A percentile compares a stretch with the other conserved stretches of the same genome.
Evolutionary conservation across 2,113 vertebrate genomes (phyloP).

Genomic region (Promerops cafer): DNA sequence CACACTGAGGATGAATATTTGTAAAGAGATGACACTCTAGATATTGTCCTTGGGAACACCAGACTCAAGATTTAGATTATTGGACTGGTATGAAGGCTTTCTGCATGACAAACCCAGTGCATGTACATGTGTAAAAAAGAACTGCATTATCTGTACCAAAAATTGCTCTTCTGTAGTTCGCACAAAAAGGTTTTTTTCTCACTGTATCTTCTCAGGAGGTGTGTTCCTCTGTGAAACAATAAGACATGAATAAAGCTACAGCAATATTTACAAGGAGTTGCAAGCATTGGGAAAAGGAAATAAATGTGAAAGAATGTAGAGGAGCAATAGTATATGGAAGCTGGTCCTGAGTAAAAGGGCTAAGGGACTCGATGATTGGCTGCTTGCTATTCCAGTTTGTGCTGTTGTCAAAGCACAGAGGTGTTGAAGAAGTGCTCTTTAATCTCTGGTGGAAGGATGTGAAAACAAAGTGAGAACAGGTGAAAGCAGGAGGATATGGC

Average conservation of each 20-base stretch:
- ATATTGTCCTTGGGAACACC: background rate
- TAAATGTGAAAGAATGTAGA: background rate
- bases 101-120: background rate
- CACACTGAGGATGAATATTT: background rate
- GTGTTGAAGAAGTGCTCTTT: background rate
- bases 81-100: background rate
- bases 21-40: background rate
- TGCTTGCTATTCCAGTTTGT: background rate
- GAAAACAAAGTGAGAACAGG: background rate
- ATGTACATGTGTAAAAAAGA: background rate
- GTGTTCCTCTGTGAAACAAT: background rate
- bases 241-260: background rate
- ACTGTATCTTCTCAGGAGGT: background rate
- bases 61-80: background rate
- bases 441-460: background rate
- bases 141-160: background rate
- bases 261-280: background rate
- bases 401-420: background rate
- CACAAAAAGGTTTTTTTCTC: background rate
- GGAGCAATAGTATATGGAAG: background rate
- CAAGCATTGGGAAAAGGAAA: background rate
- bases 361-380: background rate
- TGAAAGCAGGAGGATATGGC: background rate
- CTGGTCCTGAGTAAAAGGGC: background rate
- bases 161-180: background rate